Conservation (phyloP, 2,113 vertebrate species). For the Phrynocephalus versicolor region DNA sequence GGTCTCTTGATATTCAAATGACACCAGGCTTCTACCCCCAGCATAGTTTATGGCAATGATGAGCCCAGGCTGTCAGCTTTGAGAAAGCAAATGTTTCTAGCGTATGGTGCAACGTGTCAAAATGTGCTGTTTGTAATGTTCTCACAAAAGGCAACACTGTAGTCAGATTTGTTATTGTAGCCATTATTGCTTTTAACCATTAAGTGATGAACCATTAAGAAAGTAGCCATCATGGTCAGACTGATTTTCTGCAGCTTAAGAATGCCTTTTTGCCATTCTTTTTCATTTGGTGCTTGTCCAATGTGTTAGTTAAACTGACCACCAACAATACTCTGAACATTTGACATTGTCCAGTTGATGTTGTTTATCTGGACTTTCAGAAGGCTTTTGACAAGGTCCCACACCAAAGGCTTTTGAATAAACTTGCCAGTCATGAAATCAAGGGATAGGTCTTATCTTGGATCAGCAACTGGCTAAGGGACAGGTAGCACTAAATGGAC, state of each 20-base stretch:
- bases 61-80: conserved; percentile 40
- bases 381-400: no score
- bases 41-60: not conserved
- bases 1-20: conserved; percentile 48
- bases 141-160: not conserved
- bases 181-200: not conserved
- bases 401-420: no score
- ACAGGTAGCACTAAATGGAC: no score
- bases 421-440: no score
- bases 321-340: no score
- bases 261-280: not conserved
- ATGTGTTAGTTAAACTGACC: not conserved
- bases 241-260: not conserved
- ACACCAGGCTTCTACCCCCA: not conserved
- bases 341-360: no score
- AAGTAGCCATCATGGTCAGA: not conserved
- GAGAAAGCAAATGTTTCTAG: not conserved
- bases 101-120: conserved; percentile 25
- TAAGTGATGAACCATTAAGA: not conserved
- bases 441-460: no score
- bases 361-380: no score
- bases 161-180: not conserved
- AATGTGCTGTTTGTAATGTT: conserved; percentile 15
- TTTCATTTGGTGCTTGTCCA: not conserved
- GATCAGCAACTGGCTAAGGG: no score